Base-by-base conservation (phyloP, 2,888 invertebrate genomes). In the Cosmia pyralina region DNA sequence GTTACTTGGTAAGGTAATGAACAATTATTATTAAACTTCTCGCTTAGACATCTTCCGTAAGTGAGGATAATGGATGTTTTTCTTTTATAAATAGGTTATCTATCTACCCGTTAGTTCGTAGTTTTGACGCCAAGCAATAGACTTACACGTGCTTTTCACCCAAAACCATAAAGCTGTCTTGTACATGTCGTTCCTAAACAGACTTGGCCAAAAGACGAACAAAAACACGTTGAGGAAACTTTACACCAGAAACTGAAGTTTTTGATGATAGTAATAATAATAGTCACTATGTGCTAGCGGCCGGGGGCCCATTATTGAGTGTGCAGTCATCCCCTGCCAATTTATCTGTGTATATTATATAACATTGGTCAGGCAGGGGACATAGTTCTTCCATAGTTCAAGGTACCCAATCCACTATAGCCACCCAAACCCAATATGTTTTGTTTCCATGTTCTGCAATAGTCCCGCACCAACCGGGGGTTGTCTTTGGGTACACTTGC, bases 1-100 rank as follows among this genome's bases (percentile, higher is more conserved):
- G 28, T 63, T 57, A 44, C 46, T 57, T 15, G 19, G 15, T 19
- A 78, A 38, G 15, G 19, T 60, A 60, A 62, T 46, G 2, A 68
- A 34, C 22, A 65, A 22, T 69, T 34, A 52, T 46, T 34, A 44
- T 44, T 17, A 55, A 65, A 52, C 15, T 44, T 50, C 52, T 13
- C 4, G 48, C 38, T 48, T 4, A 15, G 28, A 52, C n/a, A 59
- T 28, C n/a, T 8, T n/a, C 15, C 19, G 11, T 28, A 7, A 13
- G 44, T 19, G 6, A 44, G 19, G 28, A 34, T 41, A 57, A 15
- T 7, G 1, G 2, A 5, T 52, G 62, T n/a, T 17, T 62, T 60
- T 22, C 4, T 55, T 55, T 73, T 22, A 22, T 52, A 52, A 11
- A 1, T 52, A 22, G 11, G 5, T 22, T 52, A n/a, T 28, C 6